Percentiles rank a stretch among this genome's conserved stretches.
These are phyloP conservation scores for Antheraea assamensis DNA, from an alignment of 2,888 invertebrate species.

Conservation along the genomic window DNA sequence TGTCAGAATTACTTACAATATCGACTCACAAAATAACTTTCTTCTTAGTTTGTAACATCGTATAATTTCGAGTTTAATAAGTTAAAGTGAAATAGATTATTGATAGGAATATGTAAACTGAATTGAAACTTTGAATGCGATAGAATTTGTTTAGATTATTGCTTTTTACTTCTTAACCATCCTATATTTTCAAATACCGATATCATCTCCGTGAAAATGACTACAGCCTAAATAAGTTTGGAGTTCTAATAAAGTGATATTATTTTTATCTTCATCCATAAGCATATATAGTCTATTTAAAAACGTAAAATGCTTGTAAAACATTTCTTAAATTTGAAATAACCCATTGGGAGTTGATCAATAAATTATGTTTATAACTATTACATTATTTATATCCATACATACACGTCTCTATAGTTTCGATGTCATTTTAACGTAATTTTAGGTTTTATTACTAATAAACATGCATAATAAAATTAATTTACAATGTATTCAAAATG, in stretches of 20 bases:
- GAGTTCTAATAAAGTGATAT: not conserved
- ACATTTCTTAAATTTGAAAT: not conserved
- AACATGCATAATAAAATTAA: slow-evolving; percentile 1
- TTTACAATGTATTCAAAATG: slow-evolving; percentile 9
- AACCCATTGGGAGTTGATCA: not conserved
- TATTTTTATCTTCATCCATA: not conserved
- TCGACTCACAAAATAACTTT: not conserved
- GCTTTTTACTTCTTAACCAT: not conserved
- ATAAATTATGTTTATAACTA: slow-evolving; percentile 10
- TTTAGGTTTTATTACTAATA: not conserved
- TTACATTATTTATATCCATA: slow-evolving; percentile 12
- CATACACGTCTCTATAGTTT: not conserved
- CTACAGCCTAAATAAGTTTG: not conserved
- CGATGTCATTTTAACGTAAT: slow-evolving; percentile 1
- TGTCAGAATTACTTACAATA: not conserved
- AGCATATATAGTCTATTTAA: not conserved
- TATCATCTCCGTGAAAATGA: not conserved
- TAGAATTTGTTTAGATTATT: not conserved
- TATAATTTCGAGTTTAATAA: not conserved
- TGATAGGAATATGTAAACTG: not conserved
- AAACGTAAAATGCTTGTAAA: not conserved
- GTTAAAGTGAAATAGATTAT: not conserved
- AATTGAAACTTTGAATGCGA: not conserved
- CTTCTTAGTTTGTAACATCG: not conserved
- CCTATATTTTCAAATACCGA: not conserved